Base-by-base conservation (phyloP, 2,113 vertebrate species). In the Hymenochirus boettgeri region DNA sequence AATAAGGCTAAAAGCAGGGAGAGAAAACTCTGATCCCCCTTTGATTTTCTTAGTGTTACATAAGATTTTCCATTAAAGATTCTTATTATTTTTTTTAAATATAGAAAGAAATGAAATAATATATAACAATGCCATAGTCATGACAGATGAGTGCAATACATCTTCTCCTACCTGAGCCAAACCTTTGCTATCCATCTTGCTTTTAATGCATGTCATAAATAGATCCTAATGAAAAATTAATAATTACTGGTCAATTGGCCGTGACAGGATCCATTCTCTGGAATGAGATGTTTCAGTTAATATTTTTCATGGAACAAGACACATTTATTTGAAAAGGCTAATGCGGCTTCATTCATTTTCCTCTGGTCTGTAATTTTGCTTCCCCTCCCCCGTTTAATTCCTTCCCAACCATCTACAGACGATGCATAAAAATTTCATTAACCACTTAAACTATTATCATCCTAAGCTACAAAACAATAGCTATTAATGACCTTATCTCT, bases 361-460 rank as follows among this genome's bases (percentile, higher is more conserved):
- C 63, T 60, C 60, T 24, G 29, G 47, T 18, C 56, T 23, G 47
- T 60, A 59, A 69, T 69, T 69, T 51, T 57, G 27, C 47, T 27
- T 57, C 56, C 37, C 27, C 51, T 37, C 39, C 48, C 62, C 24
- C 9, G 25, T 23, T 42, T 37, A 18, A 15, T 46, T 48, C 39
- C 62, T 47, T 42, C 35, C 50, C 46, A 18, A 51, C 57, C 27
- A 50, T 57, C 31, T 62, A 53, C 69, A 46, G 57, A 29, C 50
- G 61, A 53, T 59, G 57, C 55, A 72, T 74, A 66, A 75, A 72
- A 75, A 72, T 70, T 65, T 72, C 70, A 72, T 72, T 72, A 72
- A 72, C 70, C 58, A 65, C 66, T 70, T 74, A 72, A 72, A 72
- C 70, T 65, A 72, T 75, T 70, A 72, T 61, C 47, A 46, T 56